These are phyloP conservation scores for Gymnobelideus leadbeateri DNA, from an alignment of 2,113 vertebrate species.

Conservation along the genomic window DNA sequence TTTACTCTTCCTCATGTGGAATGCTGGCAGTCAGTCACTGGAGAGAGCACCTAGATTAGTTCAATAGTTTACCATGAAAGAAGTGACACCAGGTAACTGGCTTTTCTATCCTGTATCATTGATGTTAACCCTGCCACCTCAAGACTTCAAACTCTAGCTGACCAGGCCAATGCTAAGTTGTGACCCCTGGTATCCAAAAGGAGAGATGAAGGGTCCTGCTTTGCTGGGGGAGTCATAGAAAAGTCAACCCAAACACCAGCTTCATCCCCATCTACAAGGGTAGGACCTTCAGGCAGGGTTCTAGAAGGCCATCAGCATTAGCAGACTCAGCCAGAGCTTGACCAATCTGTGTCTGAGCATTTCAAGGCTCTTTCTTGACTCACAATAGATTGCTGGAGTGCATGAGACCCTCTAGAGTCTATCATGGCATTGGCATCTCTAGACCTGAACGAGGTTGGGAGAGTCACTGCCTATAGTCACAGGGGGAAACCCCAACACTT, in stretches of 20 bases:
- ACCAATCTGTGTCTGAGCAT: neutral
- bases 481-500: neutral
- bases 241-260: slow-evolving; percentile 5
- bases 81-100: neutral
- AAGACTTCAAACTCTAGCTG: neutral
- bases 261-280: neutral
- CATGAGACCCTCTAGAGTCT: neutral
- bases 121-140: neutral
- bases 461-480: neutral
- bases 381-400: neutral
- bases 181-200: neutral
- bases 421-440: no score
- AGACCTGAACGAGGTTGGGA: neutral
- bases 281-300: neutral
- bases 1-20: slow-evolving; percentile 63
- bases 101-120: neutral
- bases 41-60: slow-evolving; percentile 38
- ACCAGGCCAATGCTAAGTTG: neutral
- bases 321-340: neutral
- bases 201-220: neutral
- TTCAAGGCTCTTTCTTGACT: neutral
- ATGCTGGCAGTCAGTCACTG: slow-evolving; percentile 60
- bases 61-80: slow-evolving; percentile 40
- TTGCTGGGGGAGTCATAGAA: neutral
- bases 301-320: neutral